These are phyloP conservation scores for Plotosus lineatus DNA, from an alignment of 2,113 vertebrate species.

Conservation along the genomic window DNA sequence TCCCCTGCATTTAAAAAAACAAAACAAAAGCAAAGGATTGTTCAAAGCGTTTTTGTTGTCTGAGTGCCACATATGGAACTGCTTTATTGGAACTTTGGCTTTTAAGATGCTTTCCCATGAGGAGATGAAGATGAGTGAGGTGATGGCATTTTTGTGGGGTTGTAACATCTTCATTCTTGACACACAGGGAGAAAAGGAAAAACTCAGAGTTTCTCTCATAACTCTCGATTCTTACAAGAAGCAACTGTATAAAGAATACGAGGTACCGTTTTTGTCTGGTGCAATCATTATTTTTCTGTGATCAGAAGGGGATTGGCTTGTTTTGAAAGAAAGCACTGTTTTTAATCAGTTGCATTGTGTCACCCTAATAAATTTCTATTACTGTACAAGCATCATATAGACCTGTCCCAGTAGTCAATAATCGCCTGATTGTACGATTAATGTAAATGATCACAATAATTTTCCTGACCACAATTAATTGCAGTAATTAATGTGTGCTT, in stretches of 20 bases:
- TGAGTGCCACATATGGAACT: slow-evolving; percentile 67
- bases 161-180: slow-evolving; percentile 32
- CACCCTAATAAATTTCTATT: neutral
- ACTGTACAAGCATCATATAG: no score
- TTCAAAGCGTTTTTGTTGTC: slow-evolving; percentile 29
- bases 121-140: slow-evolving; percentile 51
- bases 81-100: slow-evolving; percentile 64
- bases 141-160: slow-evolving; percentile 9
- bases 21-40: neutral
- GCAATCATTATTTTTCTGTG: slow-evolving; percentile 31
- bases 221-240: slow-evolving; percentile 25
- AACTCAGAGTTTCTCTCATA: slow-evolving; percentile 1
- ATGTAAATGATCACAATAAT: no score
- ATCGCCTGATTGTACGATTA: no score
- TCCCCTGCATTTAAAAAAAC: neutral
- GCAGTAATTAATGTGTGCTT: no score
- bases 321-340: slow-evolving; percentile 28
- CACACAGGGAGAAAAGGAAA: slow-evolving; percentile 10
- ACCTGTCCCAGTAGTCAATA: neutral
- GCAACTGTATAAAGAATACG: neutral
- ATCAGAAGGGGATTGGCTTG: neutral
- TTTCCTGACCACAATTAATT: no score
- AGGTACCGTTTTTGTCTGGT: neutral
- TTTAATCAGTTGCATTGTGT: neutral
- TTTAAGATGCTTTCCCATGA: slow-evolving; percentile 64